Conservation (phyloP, 1,140 invertebrate species). For the Diploscapter pachys region DNA sequence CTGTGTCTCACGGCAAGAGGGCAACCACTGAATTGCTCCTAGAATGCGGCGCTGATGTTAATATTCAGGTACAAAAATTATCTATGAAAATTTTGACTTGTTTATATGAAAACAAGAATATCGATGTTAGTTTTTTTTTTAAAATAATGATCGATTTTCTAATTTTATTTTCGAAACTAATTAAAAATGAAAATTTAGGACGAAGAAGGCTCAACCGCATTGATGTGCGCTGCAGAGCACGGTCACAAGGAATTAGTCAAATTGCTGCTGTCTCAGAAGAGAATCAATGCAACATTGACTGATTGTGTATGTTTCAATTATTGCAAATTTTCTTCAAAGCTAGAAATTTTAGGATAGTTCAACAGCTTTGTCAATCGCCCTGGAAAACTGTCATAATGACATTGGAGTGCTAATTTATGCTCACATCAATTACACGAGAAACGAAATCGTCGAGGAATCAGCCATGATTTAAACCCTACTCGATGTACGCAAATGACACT, state of each 20-base stretch:
- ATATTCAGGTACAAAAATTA: conserved; percentile 68
- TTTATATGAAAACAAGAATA: no score
- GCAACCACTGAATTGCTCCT: conserved; percentile 79
- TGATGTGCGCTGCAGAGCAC: conserved; percentile 92
- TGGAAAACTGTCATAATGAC: conserved; percentile 83
- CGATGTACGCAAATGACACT: no score
- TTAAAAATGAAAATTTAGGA: conserved; percentile 63
- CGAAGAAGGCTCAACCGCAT: conserved; percentile 84
- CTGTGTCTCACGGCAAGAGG: conserved; percentile 80
- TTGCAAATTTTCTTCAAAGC: background rate
- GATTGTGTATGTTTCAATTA: conserved; percentile 70
- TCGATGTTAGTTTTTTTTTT: background rate
- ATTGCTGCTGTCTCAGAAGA: conserved; percentile 73
- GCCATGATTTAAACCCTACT: conserved; percentile 1
- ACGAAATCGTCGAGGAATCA: conserved; percentile 8
- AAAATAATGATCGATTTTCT: background rate
- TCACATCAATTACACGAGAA: conserved; percentile 33
- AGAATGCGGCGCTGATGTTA: conserved; percentile 80
- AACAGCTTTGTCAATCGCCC: conserved; percentile 84
- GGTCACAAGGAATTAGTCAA: conserved; percentile 82
- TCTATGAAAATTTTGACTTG: no score
- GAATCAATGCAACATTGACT: conserved; percentile 77
- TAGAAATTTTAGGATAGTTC: conserved; percentile 72
- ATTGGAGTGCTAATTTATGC: conserved; percentile 85
- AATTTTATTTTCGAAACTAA: background rate